Conservation (phyloP, 2,113 vertebrate species). For the Mohoua ochrocephala region DNA sequence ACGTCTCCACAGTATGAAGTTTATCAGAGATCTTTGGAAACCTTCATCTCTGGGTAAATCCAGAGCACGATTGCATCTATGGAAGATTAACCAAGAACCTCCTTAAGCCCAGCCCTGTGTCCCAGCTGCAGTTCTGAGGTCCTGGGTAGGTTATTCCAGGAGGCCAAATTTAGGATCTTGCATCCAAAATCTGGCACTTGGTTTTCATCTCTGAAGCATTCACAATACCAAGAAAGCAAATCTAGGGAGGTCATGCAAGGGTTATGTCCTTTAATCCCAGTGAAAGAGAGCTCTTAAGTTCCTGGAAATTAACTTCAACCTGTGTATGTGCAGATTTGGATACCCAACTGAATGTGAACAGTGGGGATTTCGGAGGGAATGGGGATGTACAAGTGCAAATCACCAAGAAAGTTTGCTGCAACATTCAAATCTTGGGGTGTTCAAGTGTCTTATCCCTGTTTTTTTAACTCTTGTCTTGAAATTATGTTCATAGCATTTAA, state of each 20-base stretch:
- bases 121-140: neutral
- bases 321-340: neutral
- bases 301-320: neutral
- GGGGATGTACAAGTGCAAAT: neutral
- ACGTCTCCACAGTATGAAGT: neutral
- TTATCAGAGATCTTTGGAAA: neutral
- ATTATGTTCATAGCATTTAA: neutral
- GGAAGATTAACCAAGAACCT: neutral
- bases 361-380: neutral
- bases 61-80: neutral
- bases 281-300: neutral
- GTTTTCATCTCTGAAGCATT: neutral
- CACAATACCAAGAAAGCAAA: neutral
- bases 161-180: neutral
- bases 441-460: neutral
- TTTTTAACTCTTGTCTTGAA: neutral
- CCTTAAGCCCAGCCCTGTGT: neutral
- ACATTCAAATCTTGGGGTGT: neutral
- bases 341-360: neutral
- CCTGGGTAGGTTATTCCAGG: accelerated
- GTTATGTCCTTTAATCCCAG: neutral
- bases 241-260: neutral
- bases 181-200: neutral
- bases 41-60: neutral
- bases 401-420: neutral